Percentiles rank a stretch among this genome's conserved stretches.
Evolutionary conservation across 2,888 invertebrate species (phyloP).

Genomic region (Synanthedon vespiformis): DNA sequence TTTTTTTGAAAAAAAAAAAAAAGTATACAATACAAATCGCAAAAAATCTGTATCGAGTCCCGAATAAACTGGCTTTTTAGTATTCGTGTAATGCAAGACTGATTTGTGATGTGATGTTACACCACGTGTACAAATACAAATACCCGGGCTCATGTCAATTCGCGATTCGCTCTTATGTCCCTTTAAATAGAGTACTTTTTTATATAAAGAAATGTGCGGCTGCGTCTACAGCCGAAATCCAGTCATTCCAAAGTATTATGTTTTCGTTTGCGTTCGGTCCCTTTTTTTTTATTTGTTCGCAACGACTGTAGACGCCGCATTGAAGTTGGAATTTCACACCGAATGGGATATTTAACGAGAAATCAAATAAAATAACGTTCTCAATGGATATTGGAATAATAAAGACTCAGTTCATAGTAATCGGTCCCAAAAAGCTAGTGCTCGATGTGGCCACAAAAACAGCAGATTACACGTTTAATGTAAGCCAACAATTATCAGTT

Average conservation of each 20-base stretch:
- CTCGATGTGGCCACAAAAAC: constrained; percentile 3
- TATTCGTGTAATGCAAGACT: constrained; percentile 53
- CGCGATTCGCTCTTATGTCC: constrained; percentile 18
- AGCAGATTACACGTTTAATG: background rate
- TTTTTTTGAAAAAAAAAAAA: constrained; percentile 54
- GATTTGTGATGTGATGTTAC: constrained; percentile 45
- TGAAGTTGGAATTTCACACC: background rate
- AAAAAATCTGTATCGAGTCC: constrained; percentile 39
- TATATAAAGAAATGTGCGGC: background rate
- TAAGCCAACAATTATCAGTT: background rate
- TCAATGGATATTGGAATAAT: constrained; percentile 23
- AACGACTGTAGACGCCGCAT: constrained; percentile 3
- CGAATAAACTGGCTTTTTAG: constrained; percentile 38
- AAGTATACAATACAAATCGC: constrained; percentile 48
- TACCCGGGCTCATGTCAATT: constrained; percentile 59
- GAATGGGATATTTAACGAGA: background rate
- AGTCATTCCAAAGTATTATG: background rate
- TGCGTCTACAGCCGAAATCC: background rate
- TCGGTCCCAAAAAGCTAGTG: constrained; percentile 5
- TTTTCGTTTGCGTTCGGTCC: background rate
- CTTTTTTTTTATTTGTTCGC: background rate
- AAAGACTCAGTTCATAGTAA: constrained; percentile 37
- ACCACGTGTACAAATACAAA: constrained; percentile 37
- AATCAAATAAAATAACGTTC: background rate
- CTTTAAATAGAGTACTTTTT: constrained; percentile 1